Evolutionary conservation across 2,888 invertebrate species (phyloP), one percentile per base, ranked within the genome.

Genomic region (Trachelus tabidus): DNA sequence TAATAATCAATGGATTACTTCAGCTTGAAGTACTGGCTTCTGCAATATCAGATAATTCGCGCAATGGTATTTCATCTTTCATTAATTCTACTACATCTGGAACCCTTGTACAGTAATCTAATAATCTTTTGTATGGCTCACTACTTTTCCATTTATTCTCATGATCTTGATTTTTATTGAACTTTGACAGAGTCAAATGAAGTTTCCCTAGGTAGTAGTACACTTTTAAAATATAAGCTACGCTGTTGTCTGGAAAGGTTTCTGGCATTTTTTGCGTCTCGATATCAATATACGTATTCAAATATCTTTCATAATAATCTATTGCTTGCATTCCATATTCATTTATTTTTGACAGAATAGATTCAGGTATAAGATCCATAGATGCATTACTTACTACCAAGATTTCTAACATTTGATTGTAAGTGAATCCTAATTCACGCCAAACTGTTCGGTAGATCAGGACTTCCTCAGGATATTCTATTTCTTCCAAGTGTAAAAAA

Each of bases 341-440:
- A 71, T 71, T 71, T 34, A 71, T 34, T 71, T 71, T 34, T 31
- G 71, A 71, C 9, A 56, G 23, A 56, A 23, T 56, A 56, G 23
- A 1, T 23, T 56, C 56, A 56, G 56, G 56, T 56, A 56, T 56
- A 56, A 23, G 56, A 23, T 23, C 1, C 56, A 15, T 23, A 56
- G 56, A 56, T 23, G 23, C 23, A 15, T 56, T 56, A 56, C 9
- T 56, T 23, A 56, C 23, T 56, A 56, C 56, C 56, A 56, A 56
- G 23, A 56, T 56, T 56, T 71, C 71, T 34, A 34, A 15, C 34
- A 71, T 71, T 71, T 71, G 71, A 23, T 71, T 33, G 9, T 71
- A 71, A 71, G 71, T 71, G 15, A 34, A 71, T 71, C 71, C 71
- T 12, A 71, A 71, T 71, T 71, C 71, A 71, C 71, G 71, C 71